Base-by-base conservation (phyloP, 2,888 invertebrate species). In the Drosophila neotestacea region DNA sequence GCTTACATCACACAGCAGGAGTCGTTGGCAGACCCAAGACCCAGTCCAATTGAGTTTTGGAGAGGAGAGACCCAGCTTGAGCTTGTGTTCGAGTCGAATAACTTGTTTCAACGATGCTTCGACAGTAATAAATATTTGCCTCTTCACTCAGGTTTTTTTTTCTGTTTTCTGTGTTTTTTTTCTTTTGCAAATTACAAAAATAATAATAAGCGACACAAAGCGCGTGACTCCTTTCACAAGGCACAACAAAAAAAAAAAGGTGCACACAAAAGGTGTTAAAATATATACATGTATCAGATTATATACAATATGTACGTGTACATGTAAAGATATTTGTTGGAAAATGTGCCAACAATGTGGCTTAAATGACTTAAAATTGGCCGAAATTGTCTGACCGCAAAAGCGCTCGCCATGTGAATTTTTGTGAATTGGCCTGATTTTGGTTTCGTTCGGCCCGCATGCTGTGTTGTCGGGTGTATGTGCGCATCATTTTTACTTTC, bases 171-270 rank as follows among this genome's bases (percentile, higher is more conserved):
- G 47, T 39, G 22, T 44, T 44, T 58, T 70, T 58, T 69, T 79
- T 79, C 68, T 66, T 79, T 68, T 73, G 81, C 77, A 72, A 85
- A 86, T 69, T 73, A 80, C 79, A 89, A 76, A 77, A 80, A 73
- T 73, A 75, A 76, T 74, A 77, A 75, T 72, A 73, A 70, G 77
- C 71, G 70, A 78, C 77, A 71, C 73, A 77, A 85, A 83, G 82
- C 88, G 87, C 92, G 89, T 91, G 90, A 92, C 84, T 90, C 86
- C 91, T 91, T 91, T 90, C 90, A 91, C 88, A 87, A 84, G 88
- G 48, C 52, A 64, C 50, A 74, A 73, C 54, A 11, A 50, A 67
- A 71, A 73, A 73, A 81, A 85, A 81, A 22, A 4, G 48, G 70
- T 79, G 77, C 74, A 87, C 73, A 89, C 85, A 88, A 87, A 83